Evolutionary conservation across 1,140 invertebrate genomes (phyloP).

Genomic region (Drosophila dunni): DNA sequence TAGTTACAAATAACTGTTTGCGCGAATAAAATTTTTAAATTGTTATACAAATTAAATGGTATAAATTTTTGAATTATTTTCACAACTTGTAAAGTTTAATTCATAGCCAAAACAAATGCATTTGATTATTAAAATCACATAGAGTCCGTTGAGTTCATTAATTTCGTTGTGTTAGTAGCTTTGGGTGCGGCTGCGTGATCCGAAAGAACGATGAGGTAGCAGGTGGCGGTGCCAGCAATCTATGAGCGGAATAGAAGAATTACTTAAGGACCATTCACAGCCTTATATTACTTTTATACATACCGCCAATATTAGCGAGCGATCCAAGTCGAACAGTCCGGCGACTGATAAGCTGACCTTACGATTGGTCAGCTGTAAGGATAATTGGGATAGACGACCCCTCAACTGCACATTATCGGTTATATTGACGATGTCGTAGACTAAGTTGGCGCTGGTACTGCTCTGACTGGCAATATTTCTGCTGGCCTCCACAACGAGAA

Average conservation of each 20-base stretch:
- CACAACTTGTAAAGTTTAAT: no score
- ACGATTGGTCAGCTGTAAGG: slow-evolving; percentile 73
- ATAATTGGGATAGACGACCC: slow-evolving; percentile 68
- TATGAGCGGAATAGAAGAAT: slow-evolving; percentile 9
- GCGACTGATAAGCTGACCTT: slow-evolving; percentile 76
- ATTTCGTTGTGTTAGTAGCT: slow-evolving; percentile 3
- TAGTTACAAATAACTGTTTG: no score
- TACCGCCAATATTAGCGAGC: slow-evolving; percentile 81
- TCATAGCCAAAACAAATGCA: no score
- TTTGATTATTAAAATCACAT: background rate
- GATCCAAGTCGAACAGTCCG: slow-evolving; percentile 77
- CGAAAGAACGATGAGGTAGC: slow-evolving; percentile 76
- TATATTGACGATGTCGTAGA: slow-evolving; percentile 80
- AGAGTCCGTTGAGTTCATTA: slow-evolving; percentile 6
- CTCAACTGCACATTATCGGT: slow-evolving; percentile 73
- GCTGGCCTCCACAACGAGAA: slow-evolving; percentile 79
- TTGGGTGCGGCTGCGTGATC: slow-evolving; percentile 57
- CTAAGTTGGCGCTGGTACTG: slow-evolving; percentile 62
- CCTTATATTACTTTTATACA: background rate
- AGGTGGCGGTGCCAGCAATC: slow-evolving; percentile 81
- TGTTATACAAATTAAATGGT: no score
- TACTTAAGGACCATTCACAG: background rate
- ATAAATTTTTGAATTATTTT: no score
- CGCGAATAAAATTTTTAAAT: no score
- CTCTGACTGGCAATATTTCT: slow-evolving; percentile 72